phyloP scores from a whole-genome alignment of 2,888 invertebrate species.

The Drosophila mimetica region DNA sequence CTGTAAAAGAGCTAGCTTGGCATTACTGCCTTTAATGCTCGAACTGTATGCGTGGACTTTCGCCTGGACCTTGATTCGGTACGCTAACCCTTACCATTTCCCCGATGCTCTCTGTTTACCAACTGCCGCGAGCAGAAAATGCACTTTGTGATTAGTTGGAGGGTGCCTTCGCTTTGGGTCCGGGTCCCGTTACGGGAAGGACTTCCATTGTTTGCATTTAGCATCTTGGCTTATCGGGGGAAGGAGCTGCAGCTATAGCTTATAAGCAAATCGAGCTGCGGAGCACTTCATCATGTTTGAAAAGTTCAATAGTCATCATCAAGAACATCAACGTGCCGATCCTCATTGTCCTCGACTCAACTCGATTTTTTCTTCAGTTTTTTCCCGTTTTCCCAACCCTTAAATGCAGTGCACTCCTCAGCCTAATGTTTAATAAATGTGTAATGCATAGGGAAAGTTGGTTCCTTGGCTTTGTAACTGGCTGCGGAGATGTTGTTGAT shows the following conservation, averaged over 20 bases:
- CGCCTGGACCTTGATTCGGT: conserved; percentile 70
- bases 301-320: conserved; percentile 80
- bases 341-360: conserved; percentile 39
- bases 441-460: conserved; percentile 77
- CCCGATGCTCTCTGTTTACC: conserved; percentile 62
- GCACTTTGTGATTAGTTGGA: conserved; percentile 80
- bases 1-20: neutral
- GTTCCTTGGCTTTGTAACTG: conserved; percentile 46
- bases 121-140: conserved; percentile 77
- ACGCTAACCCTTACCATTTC: conserved; percentile 8
- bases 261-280: conserved; percentile 29
- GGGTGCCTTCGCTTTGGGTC: conserved; percentile 57
- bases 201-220: conserved; percentile 49
- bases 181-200: conserved; percentile 31
- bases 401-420: conserved; percentile 62
- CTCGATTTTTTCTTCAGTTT: conserved; percentile 10
- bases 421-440: conserved; percentile 78
- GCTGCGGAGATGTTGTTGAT: conserved; percentile 38
- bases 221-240: conserved; percentile 51
- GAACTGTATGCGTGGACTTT: conserved; percentile 73
- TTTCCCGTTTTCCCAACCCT: conserved; percentile 51
- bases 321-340: conserved; percentile 75
- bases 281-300: conserved; percentile 72
- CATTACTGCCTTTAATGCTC: conserved; percentile 58
- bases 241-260: conserved; percentile 23